Evolutionary conservation across 2,797 vertebrate genomes (phyloP).

Genomic region (Lagocephalus sceleratus): DNA sequence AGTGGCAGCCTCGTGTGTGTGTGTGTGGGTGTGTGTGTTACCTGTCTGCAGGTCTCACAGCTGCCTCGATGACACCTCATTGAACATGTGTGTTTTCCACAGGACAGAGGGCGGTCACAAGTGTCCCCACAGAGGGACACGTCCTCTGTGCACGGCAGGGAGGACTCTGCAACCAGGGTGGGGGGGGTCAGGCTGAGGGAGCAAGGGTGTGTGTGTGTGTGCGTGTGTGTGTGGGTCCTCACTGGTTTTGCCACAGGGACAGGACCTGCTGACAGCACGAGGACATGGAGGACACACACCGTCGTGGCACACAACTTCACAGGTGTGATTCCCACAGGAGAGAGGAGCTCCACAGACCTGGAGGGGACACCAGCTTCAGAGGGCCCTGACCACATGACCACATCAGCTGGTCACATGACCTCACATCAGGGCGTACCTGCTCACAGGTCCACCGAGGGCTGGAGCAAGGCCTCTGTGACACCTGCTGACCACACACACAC

Average conservation of each 20-base stretch:
- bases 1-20: neutral
- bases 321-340: slow-evolving; percentile 89
- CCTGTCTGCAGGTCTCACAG: slow-evolving; percentile 95
- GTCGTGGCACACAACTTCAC: slow-evolving; percentile 86
- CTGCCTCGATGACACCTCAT: slow-evolving; percentile 92
- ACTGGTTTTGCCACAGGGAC: slow-evolving; percentile 92
- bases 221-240: slow-evolving; percentile 33
- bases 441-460: slow-evolving; percentile 88
- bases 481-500: slow-evolving; percentile 84
- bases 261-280: slow-evolving; percentile 85
- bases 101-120: slow-evolving; percentile 87
- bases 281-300: slow-evolving; percentile 89
- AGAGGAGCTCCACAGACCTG: slow-evolving; percentile 83
- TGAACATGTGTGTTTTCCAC: slow-evolving; percentile 89
- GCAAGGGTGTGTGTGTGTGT: neutral
- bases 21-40: slow-evolving; percentile 40
- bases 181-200: neutral
- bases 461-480: slow-evolving; percentile 83
- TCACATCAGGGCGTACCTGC: slow-evolving; percentile 59
- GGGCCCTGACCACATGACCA: neutral
- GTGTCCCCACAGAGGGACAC: slow-evolving; percentile 91
- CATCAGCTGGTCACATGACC: neutral
- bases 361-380: neutral
- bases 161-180: slow-evolving; percentile 72
- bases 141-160: slow-evolving; percentile 91